Conservation (phyloP, 2,888 invertebrate species). For the Reticulitermes lucifugus region DNA sequence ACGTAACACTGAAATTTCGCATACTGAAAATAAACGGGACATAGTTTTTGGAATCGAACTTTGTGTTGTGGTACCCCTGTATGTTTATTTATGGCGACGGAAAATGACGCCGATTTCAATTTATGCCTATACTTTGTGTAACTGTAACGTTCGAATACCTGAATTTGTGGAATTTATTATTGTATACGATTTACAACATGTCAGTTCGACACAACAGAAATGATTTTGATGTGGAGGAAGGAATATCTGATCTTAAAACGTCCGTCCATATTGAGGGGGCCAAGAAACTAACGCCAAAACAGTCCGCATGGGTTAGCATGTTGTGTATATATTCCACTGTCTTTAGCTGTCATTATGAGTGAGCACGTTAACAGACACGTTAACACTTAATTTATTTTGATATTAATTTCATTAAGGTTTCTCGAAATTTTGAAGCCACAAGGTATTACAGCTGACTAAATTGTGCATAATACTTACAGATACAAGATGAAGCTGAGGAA, state of each 20-base stretch:
- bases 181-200: not conserved
- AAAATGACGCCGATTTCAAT: not conserved
- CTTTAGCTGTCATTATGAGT: no score
- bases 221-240: slow-evolving; percentile 10
- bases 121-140: not conserved
- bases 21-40: no score
- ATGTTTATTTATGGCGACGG: not conserved
- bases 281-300: slow-evolving; percentile 10
- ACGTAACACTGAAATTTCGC: no score
- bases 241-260: not conserved
- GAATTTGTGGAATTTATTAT: not conserved
- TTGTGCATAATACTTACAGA: not conserved
- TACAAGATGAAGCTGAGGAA: slow-evolving; percentile 2
- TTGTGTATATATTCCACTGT: not conserved
- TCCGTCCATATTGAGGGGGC: not conserved
- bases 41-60: no score
- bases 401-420: no score
- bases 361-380: no score
- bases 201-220: not conserved
- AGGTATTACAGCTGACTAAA: no score
- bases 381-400: no score
- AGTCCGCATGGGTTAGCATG: slow-evolving; percentile 19
- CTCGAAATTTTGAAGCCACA: no score
- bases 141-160: not conserved
- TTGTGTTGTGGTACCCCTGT: not conserved